Evolutionary conservation across 2,888 invertebrate genomes (phyloP).

Genomic region (Trypoxylon attenuatum): DNA sequence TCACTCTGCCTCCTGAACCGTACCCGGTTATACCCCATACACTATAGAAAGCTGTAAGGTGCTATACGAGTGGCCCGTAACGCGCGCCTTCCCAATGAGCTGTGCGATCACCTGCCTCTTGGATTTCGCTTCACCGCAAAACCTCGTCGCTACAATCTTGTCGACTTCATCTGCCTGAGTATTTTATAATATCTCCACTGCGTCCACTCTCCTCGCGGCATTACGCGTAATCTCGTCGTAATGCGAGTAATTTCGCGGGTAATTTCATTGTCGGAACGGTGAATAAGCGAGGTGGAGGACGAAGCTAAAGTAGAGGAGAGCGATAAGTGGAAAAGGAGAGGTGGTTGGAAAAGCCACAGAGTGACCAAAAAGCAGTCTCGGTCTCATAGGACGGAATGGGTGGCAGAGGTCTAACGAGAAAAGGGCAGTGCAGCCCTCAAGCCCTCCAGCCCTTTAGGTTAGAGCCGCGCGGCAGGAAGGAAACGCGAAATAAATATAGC

Average conservation of each 20-base stretch:
- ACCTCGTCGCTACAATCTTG: neutral
- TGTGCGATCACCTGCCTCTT: neutral
- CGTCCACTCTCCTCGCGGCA: neutral
- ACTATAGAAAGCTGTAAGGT: conserved; percentile 7
- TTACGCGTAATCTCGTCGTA: too few species aligned
- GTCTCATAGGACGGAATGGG: conserved; percentile 7
- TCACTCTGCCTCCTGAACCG: conserved; percentile 35
- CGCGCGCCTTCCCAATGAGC: neutral
- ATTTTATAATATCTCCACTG: too few species aligned
- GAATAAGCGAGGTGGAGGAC: neutral
- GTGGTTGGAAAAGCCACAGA: neutral
- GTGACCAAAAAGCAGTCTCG: neutral
- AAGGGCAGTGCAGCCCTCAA: conserved; percentile 12
- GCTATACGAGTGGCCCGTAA: too few species aligned
- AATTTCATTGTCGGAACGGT: too few species aligned
- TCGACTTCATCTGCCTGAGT: conserved; percentile 1
- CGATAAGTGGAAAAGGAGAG: neutral
- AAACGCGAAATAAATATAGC: conserved; percentile 74
- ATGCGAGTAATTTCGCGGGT: too few species aligned
- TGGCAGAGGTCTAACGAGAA: conserved; percentile 2
- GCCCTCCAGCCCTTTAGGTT: conserved; percentile 45
- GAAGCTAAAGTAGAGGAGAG: neutral
- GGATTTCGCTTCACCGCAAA: neutral
- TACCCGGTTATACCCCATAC: conserved; percentile 14
- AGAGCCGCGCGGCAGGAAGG: conserved; percentile 69